phyloP scores from a whole-genome alignment of 2,888 invertebrate species.

The Eumerus sabulonum region DNA sequence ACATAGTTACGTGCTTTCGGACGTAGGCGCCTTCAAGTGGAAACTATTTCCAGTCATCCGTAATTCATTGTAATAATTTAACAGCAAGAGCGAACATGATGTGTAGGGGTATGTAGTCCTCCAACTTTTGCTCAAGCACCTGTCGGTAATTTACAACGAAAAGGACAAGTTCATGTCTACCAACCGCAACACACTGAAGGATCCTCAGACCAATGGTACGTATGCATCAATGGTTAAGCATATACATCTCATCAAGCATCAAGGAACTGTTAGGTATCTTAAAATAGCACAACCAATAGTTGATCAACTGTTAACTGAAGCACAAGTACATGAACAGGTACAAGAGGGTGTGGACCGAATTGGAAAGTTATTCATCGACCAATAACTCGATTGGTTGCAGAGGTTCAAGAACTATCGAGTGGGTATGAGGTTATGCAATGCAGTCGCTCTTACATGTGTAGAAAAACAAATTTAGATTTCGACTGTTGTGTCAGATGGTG shows the following conservation, averaged over 20 bases:
- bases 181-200: not conserved
- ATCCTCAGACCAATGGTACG: not conserved
- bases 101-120: not conserved
- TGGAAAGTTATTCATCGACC: not conserved
- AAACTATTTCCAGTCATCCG: slow-evolving; percentile 17
- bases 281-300: slow-evolving; percentile 13
- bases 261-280: slow-evolving; percentile 12
- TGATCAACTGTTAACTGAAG: slow-evolving; percentile 13
- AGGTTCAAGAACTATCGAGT: not conserved
- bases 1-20: no score
- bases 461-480: not conserved
- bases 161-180: not conserved
- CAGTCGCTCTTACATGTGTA: not conserved
- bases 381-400: no score
- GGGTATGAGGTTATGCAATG: not conserved
- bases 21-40: slow-evolving; percentile 7
- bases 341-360: not conserved
- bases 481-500: slow-evolving; percentile 25
- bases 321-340: not conserved
- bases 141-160: not conserved
- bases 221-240: not conserved
- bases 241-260: slow-evolving; percentile 19
- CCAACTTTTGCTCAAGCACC: not conserved
- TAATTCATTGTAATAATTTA: slow-evolving; percentile 27
- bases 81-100: no score